Base-by-base conservation (phyloP, 2,888 invertebrate genomes). In the Seira sanloemensis region DNA sequence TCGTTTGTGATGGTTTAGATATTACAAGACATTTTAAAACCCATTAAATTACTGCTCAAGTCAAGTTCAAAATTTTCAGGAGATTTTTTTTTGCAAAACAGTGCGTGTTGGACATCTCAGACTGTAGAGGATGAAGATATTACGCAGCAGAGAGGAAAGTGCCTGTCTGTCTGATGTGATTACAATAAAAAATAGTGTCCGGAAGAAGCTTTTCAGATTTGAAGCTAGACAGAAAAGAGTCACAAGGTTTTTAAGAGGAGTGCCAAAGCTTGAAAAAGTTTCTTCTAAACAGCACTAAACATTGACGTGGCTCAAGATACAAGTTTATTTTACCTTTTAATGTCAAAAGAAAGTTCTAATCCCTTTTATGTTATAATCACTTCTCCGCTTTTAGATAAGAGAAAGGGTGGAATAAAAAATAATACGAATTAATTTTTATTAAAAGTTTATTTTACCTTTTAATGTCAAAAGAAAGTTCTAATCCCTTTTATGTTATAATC, bases 41-140 rank as follows among this genome's bases (percentile, higher is more conserved):
- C 24, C 67, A 76, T 76, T 76, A 76, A 76, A 68, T 76, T 76
- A 76, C 54, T n/a, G 75, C 26, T 75, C 62, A 65, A 74, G 62
- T 67, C 75, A 76, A 76, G 76, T 76, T 76, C 76, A 76, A 68
- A 76, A 25, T 26, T 26, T 67, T 1, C 27, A 26, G 21, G 12
- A 21, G 24, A 2, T 65, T 23, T 18, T 68, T 37, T 50, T 50
- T 50, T 50, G 50, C 50, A 50, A 50, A 50, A 16, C 50, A 50
- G 37, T 37, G 16, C 50, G 50, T 50, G 50, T n/a, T 18, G 50
- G 12, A 50, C n/a, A 12, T 50, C 37, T 37, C 37, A 37, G 37
- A 12, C 2, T 50, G 50, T 18, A 7, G 16, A 50, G 50, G 50
- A 50, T 50, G 1, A 18, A 50, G 50, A 50, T 50, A 7, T 50